Base-by-base conservation (phyloP, 2,113 vertebrate genomes). In the Collichthys lucidus region DNA sequence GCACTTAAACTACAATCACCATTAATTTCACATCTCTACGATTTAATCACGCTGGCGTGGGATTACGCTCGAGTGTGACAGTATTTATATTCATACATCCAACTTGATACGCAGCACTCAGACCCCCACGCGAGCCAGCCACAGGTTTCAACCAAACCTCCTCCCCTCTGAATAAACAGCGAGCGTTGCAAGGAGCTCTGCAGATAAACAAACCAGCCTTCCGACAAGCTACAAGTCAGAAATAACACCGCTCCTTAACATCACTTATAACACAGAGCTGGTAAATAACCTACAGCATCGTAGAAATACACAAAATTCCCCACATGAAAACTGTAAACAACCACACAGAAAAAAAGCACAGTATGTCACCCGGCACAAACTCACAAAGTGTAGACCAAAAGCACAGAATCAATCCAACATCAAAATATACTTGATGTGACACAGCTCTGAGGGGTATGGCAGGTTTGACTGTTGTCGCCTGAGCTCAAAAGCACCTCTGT, bases 141-240 rank as follows among this genome's bases (percentile, higher is more conserved):
- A 42, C 79, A 70, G 56, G 66, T 72, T 76, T 80, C 46, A 17
- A 83, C 62, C 65, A 47, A 79, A 57, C 77, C 35, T 81, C 85
- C 82, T 86, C 61, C 71, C 17, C 70, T 77, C 74, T 82, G 84
- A 88, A 80, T 88, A 87, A 92, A 93, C 90, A 89, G 24, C n/a
- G 57, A 80, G 55, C 75, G 77, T 86, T 74, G 74, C 77, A 68
- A 62, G 59, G 68, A 79, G 80, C 85, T 50, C 67, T 67, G 56
- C 69, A 44, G 78, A 88, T 83, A 92, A 92, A 93, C 86, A 92
- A 89, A 87, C 78, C 12, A 24, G 17, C 44, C 66, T 60, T 57
- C 53, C 22, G 56, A 78, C 63, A 72, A 69, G 31, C 77, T 3
- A 26, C 61, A 49, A 82, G 64, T 70, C 70, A 31, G 61, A 42